These are phyloP conservation scores for Glaucomys volans DNA, from an alignment of 2,113 vertebrate genomes.

Conservation along the genomic window DNA sequence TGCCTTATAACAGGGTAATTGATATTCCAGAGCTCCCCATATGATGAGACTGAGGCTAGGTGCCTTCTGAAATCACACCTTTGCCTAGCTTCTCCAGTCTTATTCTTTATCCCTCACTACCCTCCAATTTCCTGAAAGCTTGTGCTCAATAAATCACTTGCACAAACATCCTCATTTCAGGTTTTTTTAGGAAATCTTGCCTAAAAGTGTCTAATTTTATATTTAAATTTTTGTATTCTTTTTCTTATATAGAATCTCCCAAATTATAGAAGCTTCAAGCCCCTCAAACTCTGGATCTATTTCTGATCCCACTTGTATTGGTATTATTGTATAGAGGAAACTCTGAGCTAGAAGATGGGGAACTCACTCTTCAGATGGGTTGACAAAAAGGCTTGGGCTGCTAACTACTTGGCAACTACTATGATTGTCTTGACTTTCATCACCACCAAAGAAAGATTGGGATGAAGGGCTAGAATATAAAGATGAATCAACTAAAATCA, in stretches of 20 bases:
- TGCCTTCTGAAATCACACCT: neutral
- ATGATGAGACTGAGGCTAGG: neutral
- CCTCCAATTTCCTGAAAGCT: neutral
- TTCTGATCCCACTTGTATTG: too few species aligned
- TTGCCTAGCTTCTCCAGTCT: neutral
- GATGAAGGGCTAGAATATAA: neutral
- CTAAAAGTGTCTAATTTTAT: too few species aligned
- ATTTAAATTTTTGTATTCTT: neutral
- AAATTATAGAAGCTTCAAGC: neutral
- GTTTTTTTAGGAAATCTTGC: too few species aligned
- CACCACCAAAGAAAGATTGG: neutral
- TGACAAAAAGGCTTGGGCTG: neutral
- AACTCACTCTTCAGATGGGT: neutral
- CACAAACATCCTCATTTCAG: too few species aligned
- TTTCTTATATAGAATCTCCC: neutral
- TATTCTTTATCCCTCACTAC: neutral
- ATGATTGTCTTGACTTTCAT: neutral
- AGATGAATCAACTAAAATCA: neutral
- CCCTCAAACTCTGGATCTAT: neutral
- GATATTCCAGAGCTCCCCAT: neutral
- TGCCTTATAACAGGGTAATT: neutral
- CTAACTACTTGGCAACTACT: neutral
- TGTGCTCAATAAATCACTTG: too few species aligned
- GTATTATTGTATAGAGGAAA: too few species aligned
- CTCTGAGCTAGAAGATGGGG: too few species aligned